These are phyloP conservation scores for Danaus melanippus DNA, from an alignment of 1,140 invertebrate species.

Conservation along the genomic window DNA sequence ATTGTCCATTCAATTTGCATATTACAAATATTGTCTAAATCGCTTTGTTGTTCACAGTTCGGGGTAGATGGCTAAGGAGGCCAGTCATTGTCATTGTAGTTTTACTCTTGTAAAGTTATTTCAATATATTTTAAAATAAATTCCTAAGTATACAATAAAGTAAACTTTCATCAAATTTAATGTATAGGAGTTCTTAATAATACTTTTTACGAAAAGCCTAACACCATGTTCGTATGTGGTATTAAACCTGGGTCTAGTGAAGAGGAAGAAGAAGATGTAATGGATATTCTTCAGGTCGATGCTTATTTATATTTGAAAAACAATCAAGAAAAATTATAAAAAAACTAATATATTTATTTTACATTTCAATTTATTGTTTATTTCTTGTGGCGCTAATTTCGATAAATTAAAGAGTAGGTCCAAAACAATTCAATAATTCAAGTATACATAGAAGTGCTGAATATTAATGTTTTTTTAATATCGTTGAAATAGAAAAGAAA, in stretches of 20 bases:
- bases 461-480: too few relatives aligned
- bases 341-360: neutral
- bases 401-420: too few relatives aligned
- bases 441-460: too few relatives aligned
- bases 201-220: too few relatives aligned
- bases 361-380: neutral
- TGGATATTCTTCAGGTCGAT: constrained; percentile 58
- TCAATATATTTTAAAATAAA: too few relatives aligned
- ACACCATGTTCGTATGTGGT: constrained; percentile 49
- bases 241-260: constrained; percentile 56
- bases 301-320: neutral
- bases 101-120: too few relatives aligned
- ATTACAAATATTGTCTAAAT: constrained; percentile 45
- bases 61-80: constrained; percentile 24
- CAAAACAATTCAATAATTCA: too few relatives aligned
- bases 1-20: constrained; percentile 63
- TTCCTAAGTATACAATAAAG: too few relatives aligned
- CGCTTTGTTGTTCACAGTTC: constrained; percentile 30
- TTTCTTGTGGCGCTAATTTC: too few relatives aligned
- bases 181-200: too few relatives aligned
- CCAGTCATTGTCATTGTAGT: constrained; percentile 23
- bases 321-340: neutral
- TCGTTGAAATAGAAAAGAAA: too few relatives aligned
- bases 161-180: too few relatives aligned
- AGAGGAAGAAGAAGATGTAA: constrained; percentile 61